Evolutionary conservation across 2,113 vertebrate genomes (phyloP), one percentile per base, ranked within the genome.

Genomic region (Tretioscincus oriximinensis): DNA sequence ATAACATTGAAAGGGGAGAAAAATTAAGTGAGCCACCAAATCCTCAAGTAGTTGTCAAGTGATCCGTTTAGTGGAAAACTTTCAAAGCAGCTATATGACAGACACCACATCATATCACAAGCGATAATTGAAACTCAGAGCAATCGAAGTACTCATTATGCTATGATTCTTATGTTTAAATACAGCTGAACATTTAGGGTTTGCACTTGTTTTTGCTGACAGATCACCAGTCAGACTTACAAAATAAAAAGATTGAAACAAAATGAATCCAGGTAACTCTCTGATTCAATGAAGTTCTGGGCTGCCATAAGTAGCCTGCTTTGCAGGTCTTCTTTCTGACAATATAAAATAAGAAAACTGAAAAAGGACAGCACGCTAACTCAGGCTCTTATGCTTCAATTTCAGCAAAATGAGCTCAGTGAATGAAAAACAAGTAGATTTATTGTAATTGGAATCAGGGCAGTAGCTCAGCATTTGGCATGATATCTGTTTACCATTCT

Each of bases 401-500:
- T 86, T 81, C 90, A 77, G 69, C 35, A 84, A 92, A 90, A 77
- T 0, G 69, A 73, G 88, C 89, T 72, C 71, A 54, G 82, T 77
- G 63, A 65, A 90, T 89, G 88, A 88, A 90, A 85, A 91, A 88
- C 70, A 80, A 61, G 65, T 87, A 92, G 92, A 93, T 94, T 93
- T 94, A 95, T 93, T 93, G 88, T 93, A 85, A 88, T 86, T 92
- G 91, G 92, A 84, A 84, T 81, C 85, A 92, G 89, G 86, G 87
- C 84, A 75, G 82, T 68, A 77, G 68, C 31, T 92, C 88, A 88
- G 92, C 90, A 87, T 77, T 89, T 92, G 92, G 92, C 93, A 84
- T 84, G 87, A 45, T 78, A 88, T 10, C 88, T 95, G 93, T 94
- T 95, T 93, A 94, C 88, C 94, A 91, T 94, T 91, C 82, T 84